Conservation (phyloP, 2,888 invertebrate genomes). For the Hybos culiciformis region DNA sequence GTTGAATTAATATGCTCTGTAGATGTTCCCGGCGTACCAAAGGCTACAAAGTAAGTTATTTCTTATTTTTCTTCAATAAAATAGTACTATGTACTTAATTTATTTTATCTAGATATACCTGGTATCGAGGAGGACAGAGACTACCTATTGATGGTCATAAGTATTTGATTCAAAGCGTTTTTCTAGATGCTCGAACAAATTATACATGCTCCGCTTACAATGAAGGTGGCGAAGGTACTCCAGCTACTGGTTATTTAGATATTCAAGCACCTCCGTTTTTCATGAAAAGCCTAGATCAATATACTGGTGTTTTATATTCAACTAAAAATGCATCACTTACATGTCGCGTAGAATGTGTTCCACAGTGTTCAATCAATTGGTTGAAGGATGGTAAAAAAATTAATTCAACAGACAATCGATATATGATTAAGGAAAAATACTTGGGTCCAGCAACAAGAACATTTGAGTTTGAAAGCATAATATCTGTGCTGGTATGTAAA, state of each 20-base stretch:
- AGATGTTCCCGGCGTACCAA: conserved; percentile 70
- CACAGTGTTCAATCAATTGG: conserved; percentile 75
- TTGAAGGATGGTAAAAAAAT: conserved; percentile 62
- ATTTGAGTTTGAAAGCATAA: conserved; percentile 79
- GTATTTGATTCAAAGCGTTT: conserved; percentile 70
- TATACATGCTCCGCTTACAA: conserved; percentile 81
- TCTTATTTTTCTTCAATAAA: not conserved
- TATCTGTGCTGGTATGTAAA: conserved; percentile 63
- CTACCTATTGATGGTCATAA: conserved; percentile 61
- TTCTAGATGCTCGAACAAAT: conserved; percentile 73
- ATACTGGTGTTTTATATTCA: conserved; percentile 66
- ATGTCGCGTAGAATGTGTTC: conserved; percentile 81
- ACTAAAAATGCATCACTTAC: conserved; percentile 62
- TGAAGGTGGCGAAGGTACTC: conserved; percentile 64
- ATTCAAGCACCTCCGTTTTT: conserved; percentile 76
- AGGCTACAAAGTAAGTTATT: conserved; percentile 35
- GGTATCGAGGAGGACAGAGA: conserved; percentile 61
- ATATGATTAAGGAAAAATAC: conserved; percentile 52
- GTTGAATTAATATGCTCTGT: conserved; percentile 75
- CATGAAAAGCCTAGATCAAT: conserved; percentile 68
- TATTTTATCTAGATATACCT: conserved; percentile 44
- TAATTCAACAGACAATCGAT: conserved; percentile 44
- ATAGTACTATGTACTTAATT: not conserved
- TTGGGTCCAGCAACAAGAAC: conserved; percentile 61
- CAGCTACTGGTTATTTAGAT: conserved; percentile 53